These are phyloP conservation scores for Eriocheir sinensis DNA, from an alignment of 1,140 invertebrate species.

Conservation along the genomic window DNA sequence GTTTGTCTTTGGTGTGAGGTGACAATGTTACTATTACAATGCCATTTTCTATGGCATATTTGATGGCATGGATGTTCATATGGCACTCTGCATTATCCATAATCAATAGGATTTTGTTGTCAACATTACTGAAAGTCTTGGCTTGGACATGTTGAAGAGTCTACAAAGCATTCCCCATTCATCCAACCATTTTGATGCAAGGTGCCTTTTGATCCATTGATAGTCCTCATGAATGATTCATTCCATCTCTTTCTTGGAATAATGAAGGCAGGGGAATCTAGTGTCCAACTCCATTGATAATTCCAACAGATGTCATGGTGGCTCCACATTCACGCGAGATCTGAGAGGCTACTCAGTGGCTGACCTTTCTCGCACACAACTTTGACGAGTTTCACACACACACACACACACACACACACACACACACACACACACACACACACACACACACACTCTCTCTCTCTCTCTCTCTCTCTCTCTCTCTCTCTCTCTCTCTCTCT, in stretches of 20 bases:
- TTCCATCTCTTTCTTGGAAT: conserved; percentile 33
- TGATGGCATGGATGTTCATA: not conserved
- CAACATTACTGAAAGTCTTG: not conserved
- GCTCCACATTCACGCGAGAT: not conserved
- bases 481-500: no score
- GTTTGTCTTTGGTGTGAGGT: not conserved
- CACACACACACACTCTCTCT: no score
- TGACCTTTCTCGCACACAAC: not conserved
- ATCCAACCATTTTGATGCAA: not conserved
- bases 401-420: no score
- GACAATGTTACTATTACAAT: not conserved
- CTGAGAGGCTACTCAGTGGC: conserved; percentile 18
- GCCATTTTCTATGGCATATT: conserved; percentile 22
- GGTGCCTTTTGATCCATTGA: not conserved
- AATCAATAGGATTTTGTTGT: conserved; percentile 29
- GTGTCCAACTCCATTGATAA: not conserved
- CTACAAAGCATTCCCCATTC: not conserved
- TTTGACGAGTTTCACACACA: conserved; percentile 39
- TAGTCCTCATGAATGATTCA: not conserved
- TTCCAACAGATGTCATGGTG: not conserved
- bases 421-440: no score
- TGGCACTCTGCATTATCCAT: not conserved
- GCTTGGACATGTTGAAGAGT: not conserved
- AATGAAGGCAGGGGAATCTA: conserved; percentile 42
- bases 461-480: no score